Evolutionary conservation across 2,113 vertebrate species (phyloP), one percentile per base, ranked within the genome.

Genomic region (Neolamprologus longior): DNA sequence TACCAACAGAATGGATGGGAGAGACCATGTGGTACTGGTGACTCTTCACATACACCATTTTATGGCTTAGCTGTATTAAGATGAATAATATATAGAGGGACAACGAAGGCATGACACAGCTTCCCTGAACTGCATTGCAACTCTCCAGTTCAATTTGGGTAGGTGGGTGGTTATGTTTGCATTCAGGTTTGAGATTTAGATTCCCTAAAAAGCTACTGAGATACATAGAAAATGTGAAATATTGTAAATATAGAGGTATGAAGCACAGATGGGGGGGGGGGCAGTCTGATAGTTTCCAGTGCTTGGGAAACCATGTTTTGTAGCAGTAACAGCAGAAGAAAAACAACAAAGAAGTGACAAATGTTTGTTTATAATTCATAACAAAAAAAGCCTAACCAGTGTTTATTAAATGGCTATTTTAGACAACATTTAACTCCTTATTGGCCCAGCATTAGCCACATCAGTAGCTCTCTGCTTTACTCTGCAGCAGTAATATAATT

Each of bases 11-110:
- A 89, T 92, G 85, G 85, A 90, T 85, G 80, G 87, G 82, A 57
- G 71, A 83, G 89, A 91, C 91, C 86, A 86, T 94, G 92, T 91
- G 86, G 87, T 80, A 88, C 86, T 89, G 84, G 61, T 35, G 37
- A 76, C 88, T 91, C 76, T 90, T 83, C 88, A 37, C 87, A 85
- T 61, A 89, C 47, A 87, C 63, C 52, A 82, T 91, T 92, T 94
- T 90, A 90, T 87, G 85, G 84, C 88, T 92, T 71, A 88, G 91
- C 89, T 93, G 90, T 92, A 93, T 90, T 94, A 89, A 92, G 92
- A 92, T 93, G 66, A 93, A 94, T 93, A 93, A 94, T 92, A 90
- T 94, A 93, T 92, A 81, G 81, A 66, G n/a, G 42, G 53, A 82
- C 80, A 90, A 88, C 63, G 83, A 88, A 92, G 88, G 83, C 81